A percentile compares a stretch with the other conserved stretches of the same genome.
Evolutionary conservation across 2,888 invertebrate species (phyloP).

Genomic region (Drosophila aldrichi): DNA sequence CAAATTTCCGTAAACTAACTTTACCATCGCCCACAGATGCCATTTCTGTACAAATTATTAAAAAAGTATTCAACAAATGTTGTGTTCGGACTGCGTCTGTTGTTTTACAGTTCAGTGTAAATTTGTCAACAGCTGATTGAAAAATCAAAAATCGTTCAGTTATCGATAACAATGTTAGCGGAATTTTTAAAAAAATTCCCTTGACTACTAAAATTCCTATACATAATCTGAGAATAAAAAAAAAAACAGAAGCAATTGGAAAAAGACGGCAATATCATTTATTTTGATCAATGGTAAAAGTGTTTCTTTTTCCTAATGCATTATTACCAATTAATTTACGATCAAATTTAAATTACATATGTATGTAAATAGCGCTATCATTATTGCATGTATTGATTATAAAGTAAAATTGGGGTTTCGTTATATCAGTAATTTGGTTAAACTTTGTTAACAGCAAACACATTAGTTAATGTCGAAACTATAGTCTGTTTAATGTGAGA

Average conservation of each 20-base stretch:
- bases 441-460: constrained; percentile 22
- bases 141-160: constrained; percentile 11
- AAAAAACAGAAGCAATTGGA: constrained; percentile 24
- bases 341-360: constrained; percentile 64
- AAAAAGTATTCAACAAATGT: neutral
- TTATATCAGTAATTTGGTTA: constrained; percentile 49
- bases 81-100: constrained; percentile 6
- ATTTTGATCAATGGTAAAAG: constrained; percentile 56
- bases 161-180: constrained; percentile 26
- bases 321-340: constrained; percentile 45
- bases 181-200: neutral
- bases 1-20: constrained; percentile 89
- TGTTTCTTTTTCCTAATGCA: constrained; percentile 30
- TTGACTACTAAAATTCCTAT: too few relatives aligned
- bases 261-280: constrained; percentile 53
- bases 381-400: constrained; percentile 76
- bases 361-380: constrained; percentile 72
- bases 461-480: constrained; percentile 26
- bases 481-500: constrained; percentile 18
- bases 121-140: constrained; percentile 13
- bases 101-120: constrained; percentile 29
- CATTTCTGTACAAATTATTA: constrained; percentile 27
- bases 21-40: constrained; percentile 87
- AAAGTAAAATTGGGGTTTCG: constrained; percentile 53
- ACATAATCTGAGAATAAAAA: neutral